Evolutionary conservation across 2,888 invertebrate species (phyloP).

Genomic region (Netelia fuscicornis): DNA sequence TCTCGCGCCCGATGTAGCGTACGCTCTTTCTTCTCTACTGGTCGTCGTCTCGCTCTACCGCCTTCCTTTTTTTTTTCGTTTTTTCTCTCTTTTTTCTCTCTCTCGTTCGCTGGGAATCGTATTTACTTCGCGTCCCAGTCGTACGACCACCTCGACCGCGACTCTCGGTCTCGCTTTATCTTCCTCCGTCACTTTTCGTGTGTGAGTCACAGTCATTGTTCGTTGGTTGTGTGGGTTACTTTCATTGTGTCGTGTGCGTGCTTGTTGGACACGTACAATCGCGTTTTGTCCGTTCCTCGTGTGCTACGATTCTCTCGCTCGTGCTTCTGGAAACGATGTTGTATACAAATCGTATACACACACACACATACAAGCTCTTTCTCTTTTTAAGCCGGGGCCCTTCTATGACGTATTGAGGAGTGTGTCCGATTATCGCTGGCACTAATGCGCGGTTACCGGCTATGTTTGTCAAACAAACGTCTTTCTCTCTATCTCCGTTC

Average conservation of each 20-base stretch:
- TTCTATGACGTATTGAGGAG: slow-evolving; percentile 33
- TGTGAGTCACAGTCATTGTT: slow-evolving; percentile 67
- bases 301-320: background rate
- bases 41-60: slow-evolving; percentile 20
- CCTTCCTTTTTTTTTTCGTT: slow-evolving; percentile 31
- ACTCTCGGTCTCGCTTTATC: slow-evolving; percentile 31
- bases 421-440: slow-evolving; percentile 26
- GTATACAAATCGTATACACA: slow-evolving; percentile 7
- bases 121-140: slow-evolving; percentile 3
- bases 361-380: background rate
- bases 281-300: slow-evolving; percentile 10
- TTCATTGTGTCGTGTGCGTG: background rate
- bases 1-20: slow-evolving; percentile 16
- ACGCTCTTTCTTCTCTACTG: slow-evolving; percentile 24
- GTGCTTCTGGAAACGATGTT: background rate
- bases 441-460: background rate
- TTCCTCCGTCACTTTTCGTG: slow-evolving; percentile 44
- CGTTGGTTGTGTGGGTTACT: slow-evolving; percentile 18
- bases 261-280: slow-evolving; percentile 51
- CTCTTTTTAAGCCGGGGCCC: background rate
- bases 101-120: slow-evolving; percentile 14
- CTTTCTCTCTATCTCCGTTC: background rate
- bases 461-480: slow-evolving; percentile 42
- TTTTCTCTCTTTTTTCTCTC: slow-evolving; percentile 38
- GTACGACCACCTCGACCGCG: slow-evolving; percentile 22